Base-by-base conservation (phyloP, 2,113 vertebrate genomes). In the Urocitellus parryii region DNA sequence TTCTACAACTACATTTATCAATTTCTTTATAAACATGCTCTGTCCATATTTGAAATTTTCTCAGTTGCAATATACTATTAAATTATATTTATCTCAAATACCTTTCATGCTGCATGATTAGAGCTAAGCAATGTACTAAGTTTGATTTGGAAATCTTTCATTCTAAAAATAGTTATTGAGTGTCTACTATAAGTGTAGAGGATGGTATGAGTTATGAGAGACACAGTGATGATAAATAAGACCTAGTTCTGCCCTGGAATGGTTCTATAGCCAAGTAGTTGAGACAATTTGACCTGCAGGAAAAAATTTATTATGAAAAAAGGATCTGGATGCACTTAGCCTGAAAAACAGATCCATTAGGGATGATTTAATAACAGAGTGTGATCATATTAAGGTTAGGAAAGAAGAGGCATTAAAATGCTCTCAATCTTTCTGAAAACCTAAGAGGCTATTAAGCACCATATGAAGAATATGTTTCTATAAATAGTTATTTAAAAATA, bases 321-420 rank as follows among this genome's bases (percentile, higher is more conserved):
- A 89, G 9, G 5, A 70, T 82, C 11, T 91, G 22, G n/a, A 89
- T 93, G 82, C 83, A 91, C 83, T 97, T 96, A 95, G n/a, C 68
- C 80, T 79, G 56, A 65, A 91, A 92, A 96, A 65, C 53, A 95
- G 67, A 88, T 58, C 81, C 81, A 95, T 95, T 96, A 96, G 58
- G 25, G 65, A 90, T 94, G 94, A 97, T 95, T 97, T 97, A 95
- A 88, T 95, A 94, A 80, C 77, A 93, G 11, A 82, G 12, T 82
- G 88, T 82, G 91, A 96, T 85, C 77, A 88, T 61, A 58, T 81
- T 87, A 95, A 95, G 53, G 73, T 95, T 92, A 91, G 67, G 10
- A 96, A 92, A 96, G 29, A 42, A 61, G 70, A 68, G 79, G 42
- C 37, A 94, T 97, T 94, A 74, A 93, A 95, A 17, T 72, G 8